Evolutionary conservation across 2,888 invertebrate species (phyloP).

Genomic region (Eustalomyia histrio): DNA sequence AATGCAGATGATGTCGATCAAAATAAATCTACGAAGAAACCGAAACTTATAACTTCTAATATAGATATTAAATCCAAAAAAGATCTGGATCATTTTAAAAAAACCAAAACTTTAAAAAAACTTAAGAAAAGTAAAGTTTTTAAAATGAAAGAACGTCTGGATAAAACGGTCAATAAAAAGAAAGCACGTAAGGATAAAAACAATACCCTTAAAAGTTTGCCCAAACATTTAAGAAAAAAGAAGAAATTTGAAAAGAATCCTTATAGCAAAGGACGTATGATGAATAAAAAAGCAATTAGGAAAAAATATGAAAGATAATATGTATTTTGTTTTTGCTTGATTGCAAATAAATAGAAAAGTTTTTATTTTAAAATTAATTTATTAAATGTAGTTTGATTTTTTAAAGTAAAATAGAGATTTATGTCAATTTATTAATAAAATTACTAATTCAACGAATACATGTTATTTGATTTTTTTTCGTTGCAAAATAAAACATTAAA

Average conservation of each 20-base stretch:
- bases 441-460: no score
- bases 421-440: no score
- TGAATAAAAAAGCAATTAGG: constrained; percentile 72
- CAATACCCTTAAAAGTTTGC: constrained; percentile 74
- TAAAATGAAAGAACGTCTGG: constrained; percentile 86
- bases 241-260: constrained; percentile 70
- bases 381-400: no score
- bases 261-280: constrained; percentile 74
- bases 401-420: no score
- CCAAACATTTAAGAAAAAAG: constrained; percentile 74
- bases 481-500: no score
- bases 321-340: no score
- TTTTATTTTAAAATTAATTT: no score
- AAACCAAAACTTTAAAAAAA: constrained; percentile 86
- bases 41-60: constrained; percentile 61
- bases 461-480: no score
- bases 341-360: no score
- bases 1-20: constrained; percentile 31
- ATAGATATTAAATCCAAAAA: constrained; percentile 80
- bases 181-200: constrained; percentile 81
- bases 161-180: constrained; percentile 85
- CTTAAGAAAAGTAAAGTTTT: constrained; percentile 89
- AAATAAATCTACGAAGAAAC: constrained; percentile 33
- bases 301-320: constrained; percentile 65
- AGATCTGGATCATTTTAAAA: constrained; percentile 85